Evolutionary conservation across 2,113 vertebrate genomes (phyloP).

Genomic region (Rhombomys opimus): DNA sequence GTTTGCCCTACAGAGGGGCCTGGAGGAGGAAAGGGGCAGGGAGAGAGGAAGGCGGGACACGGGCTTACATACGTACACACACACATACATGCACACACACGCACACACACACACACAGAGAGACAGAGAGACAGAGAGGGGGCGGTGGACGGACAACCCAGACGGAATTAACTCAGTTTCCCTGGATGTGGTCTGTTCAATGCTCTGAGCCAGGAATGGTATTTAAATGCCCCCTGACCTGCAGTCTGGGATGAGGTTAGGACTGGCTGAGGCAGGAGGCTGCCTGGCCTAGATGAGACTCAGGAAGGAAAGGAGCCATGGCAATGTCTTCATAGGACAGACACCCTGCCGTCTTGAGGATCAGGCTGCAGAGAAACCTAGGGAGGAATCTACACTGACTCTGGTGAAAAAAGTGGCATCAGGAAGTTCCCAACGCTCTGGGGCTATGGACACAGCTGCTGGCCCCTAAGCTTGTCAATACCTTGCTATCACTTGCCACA

Average conservation of each 20-base stretch:
- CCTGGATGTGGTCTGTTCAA: neutral
- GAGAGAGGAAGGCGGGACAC: neutral
- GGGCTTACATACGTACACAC: neutral
- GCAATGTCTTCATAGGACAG: neutral
- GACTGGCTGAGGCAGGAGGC: neutral
- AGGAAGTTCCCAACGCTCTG: neutral
- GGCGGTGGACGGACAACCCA: neutral
- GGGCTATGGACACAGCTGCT: neutral
- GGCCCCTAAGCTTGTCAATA: too few relatives aligned
- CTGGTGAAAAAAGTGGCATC: neutral
- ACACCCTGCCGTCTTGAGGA: neutral
- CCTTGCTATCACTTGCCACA: neutral
- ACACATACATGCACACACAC: neutral
- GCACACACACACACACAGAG: neutral
- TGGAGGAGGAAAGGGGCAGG: neutral
- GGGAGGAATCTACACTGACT: too few relatives aligned
- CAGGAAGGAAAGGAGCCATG: neutral
- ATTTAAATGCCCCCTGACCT: neutral
- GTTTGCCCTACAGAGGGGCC: slow-evolving; percentile 1
- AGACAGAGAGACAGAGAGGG: rapidly evolving
- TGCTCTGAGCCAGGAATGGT: neutral
- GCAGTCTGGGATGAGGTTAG: neutral
- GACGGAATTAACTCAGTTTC: neutral
- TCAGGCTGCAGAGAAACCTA: neutral
- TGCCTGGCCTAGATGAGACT: neutral